Evolutionary conservation across 2,113 vertebrate species (phyloP).

Genomic region (Boleophthalmus pectinirostris): DNA sequence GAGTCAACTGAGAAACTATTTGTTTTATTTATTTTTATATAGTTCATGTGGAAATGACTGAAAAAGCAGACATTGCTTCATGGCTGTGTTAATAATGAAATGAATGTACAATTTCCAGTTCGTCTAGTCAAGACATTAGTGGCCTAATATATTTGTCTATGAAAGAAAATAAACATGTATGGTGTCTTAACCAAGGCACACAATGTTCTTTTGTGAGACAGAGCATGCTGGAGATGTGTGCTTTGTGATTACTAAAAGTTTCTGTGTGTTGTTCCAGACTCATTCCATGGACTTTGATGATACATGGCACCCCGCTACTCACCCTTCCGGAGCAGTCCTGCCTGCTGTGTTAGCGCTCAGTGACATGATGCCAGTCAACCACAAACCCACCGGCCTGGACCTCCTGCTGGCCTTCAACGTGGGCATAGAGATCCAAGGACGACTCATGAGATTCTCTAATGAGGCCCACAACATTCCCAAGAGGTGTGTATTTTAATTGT

Average conservation of each 20-base stretch:
- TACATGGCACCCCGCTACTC: slow-evolving; percentile 89
- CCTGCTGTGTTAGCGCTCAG: slow-evolving; percentile 84
- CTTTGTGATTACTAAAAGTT: background rate
- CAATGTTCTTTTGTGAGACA: background rate
- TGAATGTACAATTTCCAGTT: background rate
- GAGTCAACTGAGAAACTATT: background rate
- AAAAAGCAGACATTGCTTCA: slow-evolving; percentile 4
- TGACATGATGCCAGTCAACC: slow-evolving; percentile 78
- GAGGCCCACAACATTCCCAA: slow-evolving; percentile 87
- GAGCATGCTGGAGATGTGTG: background rate
- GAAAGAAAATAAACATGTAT: background rate
- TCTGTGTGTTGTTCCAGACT: slow-evolving; percentile 63
- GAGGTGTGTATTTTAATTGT: slow-evolving; percentile 67
- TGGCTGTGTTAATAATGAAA: background rate
- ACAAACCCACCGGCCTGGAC: slow-evolving; percentile 82
- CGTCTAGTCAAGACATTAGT: background rate
- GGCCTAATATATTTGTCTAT: background rate
- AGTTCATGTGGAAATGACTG: slow-evolving; percentile 4
- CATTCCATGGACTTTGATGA: slow-evolving; percentile 93
- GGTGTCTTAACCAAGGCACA: background rate
- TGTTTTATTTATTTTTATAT: background rate
- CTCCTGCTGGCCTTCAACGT: slow-evolving; percentile 86
- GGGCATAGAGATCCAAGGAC: slow-evolving; percentile 87
- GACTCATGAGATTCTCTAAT: slow-evolving; percentile 86
- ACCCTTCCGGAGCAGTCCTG: slow-evolving; percentile 86